Evolutionary conservation across 2,113 vertebrate genomes (phyloP).

Genomic region (Meles meles): DNA sequence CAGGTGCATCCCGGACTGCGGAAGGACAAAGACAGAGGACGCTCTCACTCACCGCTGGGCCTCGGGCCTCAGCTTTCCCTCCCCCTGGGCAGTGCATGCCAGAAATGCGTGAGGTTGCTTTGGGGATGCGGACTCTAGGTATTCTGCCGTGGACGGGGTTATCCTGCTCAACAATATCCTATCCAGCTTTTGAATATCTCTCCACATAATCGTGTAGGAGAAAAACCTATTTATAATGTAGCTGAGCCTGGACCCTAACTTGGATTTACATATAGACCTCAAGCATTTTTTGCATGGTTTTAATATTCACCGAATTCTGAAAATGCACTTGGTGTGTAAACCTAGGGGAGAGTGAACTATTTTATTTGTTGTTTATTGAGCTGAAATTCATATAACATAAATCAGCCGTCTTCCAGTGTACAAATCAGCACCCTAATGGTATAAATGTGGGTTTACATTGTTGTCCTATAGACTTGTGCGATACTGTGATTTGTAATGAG

Average conservation of each 20-base stretch:
- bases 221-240: not conserved
- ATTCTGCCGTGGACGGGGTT: not conserved
- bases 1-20: fast-evolving
- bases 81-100: fast-evolving
- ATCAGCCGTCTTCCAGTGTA: not conserved
- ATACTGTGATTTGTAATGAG: not conserved
- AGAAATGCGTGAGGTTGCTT: not conserved
- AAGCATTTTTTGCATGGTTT: not conserved
- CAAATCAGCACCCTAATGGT: not conserved
- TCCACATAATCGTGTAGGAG: not conserved
- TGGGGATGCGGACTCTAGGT: not conserved
- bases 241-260: not conserved
- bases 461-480: not conserved
- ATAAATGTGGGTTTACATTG: not conserved
- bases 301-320: not conserved
- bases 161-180: not conserved
- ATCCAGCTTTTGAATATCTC: not conserved
- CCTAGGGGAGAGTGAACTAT: not conserved
- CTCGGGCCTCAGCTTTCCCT: not conserved
- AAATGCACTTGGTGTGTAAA: not conserved
- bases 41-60: not conserved
- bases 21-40: not conserved
- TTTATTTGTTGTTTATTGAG: not conserved
- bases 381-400: not conserved
- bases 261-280: conserved; percentile 10